Evolutionary conservation across 2,888 invertebrate genomes (phyloP), one percentile per base, ranked within the genome.

Genomic region (Lamproptera curius): DNA sequence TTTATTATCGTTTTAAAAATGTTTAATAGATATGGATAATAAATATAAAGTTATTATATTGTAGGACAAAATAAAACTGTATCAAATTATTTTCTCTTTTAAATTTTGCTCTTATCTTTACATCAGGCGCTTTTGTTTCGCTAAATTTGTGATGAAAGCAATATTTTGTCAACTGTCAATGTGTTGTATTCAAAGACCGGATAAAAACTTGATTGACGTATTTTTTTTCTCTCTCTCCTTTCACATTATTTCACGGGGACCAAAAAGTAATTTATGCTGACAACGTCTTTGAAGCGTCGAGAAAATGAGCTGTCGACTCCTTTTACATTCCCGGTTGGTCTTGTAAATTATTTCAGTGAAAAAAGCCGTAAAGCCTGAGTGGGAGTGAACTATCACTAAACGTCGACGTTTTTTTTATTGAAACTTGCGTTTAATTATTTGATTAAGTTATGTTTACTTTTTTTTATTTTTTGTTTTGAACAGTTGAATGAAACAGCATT

Each of bases 221-320:
- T 36, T 46, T 36, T 16, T 42, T 38, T 31, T n/a, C n/a, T n/a
- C n/a, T n/a, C n/a, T n/a, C n/a, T n/a, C n/a, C n/a, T n/a, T n/a
- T n/a, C n/a, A 36, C 17, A 46, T 42, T 35, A 37, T 37, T 23
- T 33, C 16, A 37, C 37, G 13, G 23, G 37, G 37, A 9, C 13
- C 16, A 16, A 38, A 31, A 42, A 20, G n/a, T 23, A 42, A 42
- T 38, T 42, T 42, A 42, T 38, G 16, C 42, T 36, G 38, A 38
- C 42, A 38, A 42, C 31, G 37, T 38, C 42, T 47, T 42, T 47
- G 47, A 42, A 42, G 38, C 26, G 33, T 38, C 42, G 26, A 34
- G 33, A 42, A 42, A 38, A 42, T 34, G 47, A 38, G 15, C 20
- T 20, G 40, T 17, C 40, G 40, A 41, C 16, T 33, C 33, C 20